A percentile compares a stretch with the other conserved stretches of the same genome.
Conservation (phyloP, 1,140 invertebrate species). For the Zaprionus ornatus region DNA sequence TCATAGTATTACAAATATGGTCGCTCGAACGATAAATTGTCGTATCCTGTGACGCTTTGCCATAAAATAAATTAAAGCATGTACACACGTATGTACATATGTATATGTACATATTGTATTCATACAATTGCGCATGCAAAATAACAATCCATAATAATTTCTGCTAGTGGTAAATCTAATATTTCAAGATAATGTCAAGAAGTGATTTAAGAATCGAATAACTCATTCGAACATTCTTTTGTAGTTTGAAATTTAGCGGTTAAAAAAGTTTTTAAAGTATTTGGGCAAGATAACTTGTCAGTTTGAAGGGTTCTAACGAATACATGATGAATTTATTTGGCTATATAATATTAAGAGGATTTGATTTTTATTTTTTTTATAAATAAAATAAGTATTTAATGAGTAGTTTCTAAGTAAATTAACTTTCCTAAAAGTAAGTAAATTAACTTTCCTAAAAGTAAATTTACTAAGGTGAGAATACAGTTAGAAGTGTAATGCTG, state of each 20-base stretch:
- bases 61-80: conserved; percentile 39
- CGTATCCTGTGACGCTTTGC: conserved; percentile 31
- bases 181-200: conserved; percentile 1
- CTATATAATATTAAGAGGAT: not conserved
- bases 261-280: not conserved
- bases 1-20: conserved; percentile 23
- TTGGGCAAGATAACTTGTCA: not conserved
- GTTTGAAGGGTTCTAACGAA: not conserved
- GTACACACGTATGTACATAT: not conserved
- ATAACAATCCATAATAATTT: not conserved
- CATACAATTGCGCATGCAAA: not conserved
- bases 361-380: not conserved
- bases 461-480: not conserved
- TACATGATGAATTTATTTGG: not conserved
- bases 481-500: not conserved
- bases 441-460: not conserved
- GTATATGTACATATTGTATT: not conserved
- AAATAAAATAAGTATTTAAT: not conserved
- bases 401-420: not conserved
- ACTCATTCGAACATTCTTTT: not conserved
- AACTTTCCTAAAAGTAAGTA: not conserved
- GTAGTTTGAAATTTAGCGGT: not conserved
- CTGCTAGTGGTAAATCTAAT: not conserved
- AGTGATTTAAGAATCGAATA: conserved; percentile 8
- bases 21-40: conserved; percentile 21